Base-by-base conservation (phyloP, 2,888 invertebrate species). In the Drosophila antonietae region DNA sequence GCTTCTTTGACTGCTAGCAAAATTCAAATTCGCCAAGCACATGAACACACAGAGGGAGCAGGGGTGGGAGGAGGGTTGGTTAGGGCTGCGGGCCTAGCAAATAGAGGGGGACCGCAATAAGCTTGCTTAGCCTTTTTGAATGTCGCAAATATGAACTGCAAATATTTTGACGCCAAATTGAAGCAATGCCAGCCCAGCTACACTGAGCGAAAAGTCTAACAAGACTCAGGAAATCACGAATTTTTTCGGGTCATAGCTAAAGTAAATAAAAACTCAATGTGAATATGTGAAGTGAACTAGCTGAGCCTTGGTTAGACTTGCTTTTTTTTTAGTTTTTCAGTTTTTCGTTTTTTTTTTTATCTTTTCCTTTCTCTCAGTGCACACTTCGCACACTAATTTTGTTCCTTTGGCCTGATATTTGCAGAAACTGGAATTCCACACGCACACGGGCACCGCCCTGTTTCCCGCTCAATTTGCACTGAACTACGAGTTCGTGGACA, bases 401-500 rank as follows among this genome's bases (percentile, higher is more conserved):
- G 12, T 43, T 41, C 28, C 49, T 46, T 10, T 28, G 37, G 44
- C 47, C 55, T 58, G 55, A 35, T 57, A 66, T 68, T 91, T 91
- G 18, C 93, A 87, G 93, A 93, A 93, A 92, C 89, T 93, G 68
- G 94, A 94, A 89, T 95, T 95, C 92, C 93, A 94, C 93, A 93
- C 95, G 69, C 93, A 95, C 92, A 94, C 95, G 57, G 96, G 97
- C 41, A 97, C 97, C 2, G 97, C 97, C 2, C 94, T 97, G 15
- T 96, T 97, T 87, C 97, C 96, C 6, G 95, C 96, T 3, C 94
- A 94, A 10, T 96, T 96, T 91, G 93, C 95, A 60, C 91, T 96
- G 55, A 96, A 96, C 84, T 97, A 97, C 91, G 97, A 97, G 92
- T 97, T 97, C 90, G 95, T 97, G 28, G 97, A 97, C 90, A 97